Evolutionary conservation across 2,888 invertebrate genomes (phyloP).

Genomic region (Mystacides longicornis): DNA sequence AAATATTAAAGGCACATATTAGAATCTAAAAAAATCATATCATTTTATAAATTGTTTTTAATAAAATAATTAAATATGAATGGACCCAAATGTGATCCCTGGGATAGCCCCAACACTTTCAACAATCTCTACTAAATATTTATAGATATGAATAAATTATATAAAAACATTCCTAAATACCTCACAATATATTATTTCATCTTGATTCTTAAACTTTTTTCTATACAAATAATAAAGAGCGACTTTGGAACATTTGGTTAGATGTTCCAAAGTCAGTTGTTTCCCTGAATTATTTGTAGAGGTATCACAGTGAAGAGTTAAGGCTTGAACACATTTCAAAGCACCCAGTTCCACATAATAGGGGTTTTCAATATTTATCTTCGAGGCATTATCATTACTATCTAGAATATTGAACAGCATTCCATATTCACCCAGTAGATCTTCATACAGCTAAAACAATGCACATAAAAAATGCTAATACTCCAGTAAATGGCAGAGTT

Average conservation of each 20-base stretch:
- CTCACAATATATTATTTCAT: conserved; percentile 46
- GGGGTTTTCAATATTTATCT: conserved; percentile 6
- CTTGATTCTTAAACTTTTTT: conserved; percentile 34
- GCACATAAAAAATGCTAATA: not conserved
- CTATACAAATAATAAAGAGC: conserved; percentile 38
- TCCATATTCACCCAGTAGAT: conserved; percentile 38
- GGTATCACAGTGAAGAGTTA: conserved; percentile 6
- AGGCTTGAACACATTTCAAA: conserved; percentile 19
- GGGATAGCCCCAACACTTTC: too few relatives aligned
- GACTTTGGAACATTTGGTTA: conserved; percentile 36
- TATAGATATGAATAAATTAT: not conserved
- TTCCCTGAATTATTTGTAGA: conserved; percentile 27
- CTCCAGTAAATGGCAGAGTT: too few relatives aligned
- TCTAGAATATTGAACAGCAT: conserved; percentile 34
- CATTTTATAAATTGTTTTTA: not conserved
- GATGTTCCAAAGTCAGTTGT: conserved; percentile 29
- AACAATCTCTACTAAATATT: not conserved
- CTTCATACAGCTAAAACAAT: conserved; percentile 35
- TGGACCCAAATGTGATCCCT: too few relatives aligned
- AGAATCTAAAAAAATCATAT: conserved; percentile 38
- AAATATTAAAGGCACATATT: conserved; percentile 40
- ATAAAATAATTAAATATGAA: not conserved
- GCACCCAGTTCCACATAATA: conserved; percentile 13
- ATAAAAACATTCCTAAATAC: conserved; percentile 31
- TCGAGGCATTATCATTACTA: not conserved